phyloP scores from a whole-genome alignment of 2,888 invertebrate genomes.

The Caenorhabditis zanzibari region DNA sequence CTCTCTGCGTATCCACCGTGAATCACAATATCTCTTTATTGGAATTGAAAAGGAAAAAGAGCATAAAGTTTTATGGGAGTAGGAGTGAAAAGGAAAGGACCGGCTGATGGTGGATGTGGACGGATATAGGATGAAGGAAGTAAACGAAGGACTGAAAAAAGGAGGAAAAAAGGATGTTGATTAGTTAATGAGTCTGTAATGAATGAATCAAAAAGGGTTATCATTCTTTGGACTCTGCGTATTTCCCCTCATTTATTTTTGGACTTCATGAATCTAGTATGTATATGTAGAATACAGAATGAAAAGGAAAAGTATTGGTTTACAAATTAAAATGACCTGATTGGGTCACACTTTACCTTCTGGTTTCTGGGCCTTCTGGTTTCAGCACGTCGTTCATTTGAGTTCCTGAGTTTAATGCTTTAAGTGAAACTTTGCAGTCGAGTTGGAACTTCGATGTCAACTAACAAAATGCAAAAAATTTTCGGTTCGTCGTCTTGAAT shows the following conservation, averaged over 20 bases:
- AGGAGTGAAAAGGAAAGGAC: not conserved
- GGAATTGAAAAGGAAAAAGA: slow-evolving; percentile 47
- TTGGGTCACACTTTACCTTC: too few species aligned
- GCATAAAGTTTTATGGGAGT: slow-evolving; percentile 45
- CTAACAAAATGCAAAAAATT: too few species aligned
- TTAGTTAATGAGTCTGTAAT: slow-evolving; percentile 13
- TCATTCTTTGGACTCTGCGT: not conserved
- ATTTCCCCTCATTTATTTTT: not conserved
- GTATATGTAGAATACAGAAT: not conserved
- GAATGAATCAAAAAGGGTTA: slow-evolving; percentile 14
- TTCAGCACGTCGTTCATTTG: too few species aligned
- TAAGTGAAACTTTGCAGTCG: too few species aligned
- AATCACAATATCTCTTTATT: slow-evolving; percentile 33
- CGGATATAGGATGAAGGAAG: slow-evolving; percentile 31
- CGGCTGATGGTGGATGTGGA: not conserved
- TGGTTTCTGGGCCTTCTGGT: too few species aligned
- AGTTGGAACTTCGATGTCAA: too few species aligned
- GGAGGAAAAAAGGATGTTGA: slow-evolving; percentile 7
- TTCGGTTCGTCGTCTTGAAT: too few species aligned
- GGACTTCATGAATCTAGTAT: not conserved
- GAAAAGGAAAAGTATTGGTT: too few species aligned
- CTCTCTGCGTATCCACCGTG: slow-evolving; percentile 30
- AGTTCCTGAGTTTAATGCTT: too few species aligned
- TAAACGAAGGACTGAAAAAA: not conserved
- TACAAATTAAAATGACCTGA: too few species aligned